Base-by-base conservation (phyloP, 2,113 vertebrate species). In the Alces alces region DNA sequence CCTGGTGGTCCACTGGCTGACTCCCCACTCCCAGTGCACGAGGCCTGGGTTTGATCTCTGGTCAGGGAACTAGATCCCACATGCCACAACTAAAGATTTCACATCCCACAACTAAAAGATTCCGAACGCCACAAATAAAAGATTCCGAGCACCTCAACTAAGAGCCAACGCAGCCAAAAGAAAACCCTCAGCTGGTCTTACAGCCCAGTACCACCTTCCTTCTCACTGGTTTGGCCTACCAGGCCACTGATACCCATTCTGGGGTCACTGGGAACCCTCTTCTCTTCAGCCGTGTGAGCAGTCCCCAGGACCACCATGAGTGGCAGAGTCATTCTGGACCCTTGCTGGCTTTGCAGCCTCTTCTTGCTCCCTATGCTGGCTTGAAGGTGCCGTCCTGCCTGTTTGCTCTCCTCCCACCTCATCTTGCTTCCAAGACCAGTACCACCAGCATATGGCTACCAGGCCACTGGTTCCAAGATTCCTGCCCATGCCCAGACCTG, bases 81-180 rank as follows among this genome's bases (percentile, higher is more conserved):
- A 73, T 0, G 2, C 36, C 36, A 12, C 66, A 39, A 73, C 19
- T 73, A 73, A 73, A 39, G n/a, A 73, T 73, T 73, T 23, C 66
- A 12, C 66, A 73, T 6, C 10, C 66, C 19, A 23, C 0, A 5
- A 39, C n/a, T 23, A 39, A 23, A 55, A 39, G 10, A 5, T 23
- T 73, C 66, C 0, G 5, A 73, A 36, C 0, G 0, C 10, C 19
- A 23, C 0, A 5, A 39, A 19, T 39, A 39, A 39, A 55, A 39
- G 10, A 5, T 23, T 73, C 66, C 0, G 10, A 73, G 19, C 0
- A 0, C 10, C 8, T n/a, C 66, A 73, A 73, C 66, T 39, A 73
- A 73, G 5, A 73, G n/a, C 66, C 19, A 39, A 39, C 0, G 0
- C 19, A 39, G 21, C n/a, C 64, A 60, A 13, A 2, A 60, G 28